Percentiles rank a stretch among this genome's conserved stretches.
phyloP scores from a whole-genome alignment of 30 jellyfish, hydroid and myxozoan species.

The Nemopilema nomurai region DNA sequence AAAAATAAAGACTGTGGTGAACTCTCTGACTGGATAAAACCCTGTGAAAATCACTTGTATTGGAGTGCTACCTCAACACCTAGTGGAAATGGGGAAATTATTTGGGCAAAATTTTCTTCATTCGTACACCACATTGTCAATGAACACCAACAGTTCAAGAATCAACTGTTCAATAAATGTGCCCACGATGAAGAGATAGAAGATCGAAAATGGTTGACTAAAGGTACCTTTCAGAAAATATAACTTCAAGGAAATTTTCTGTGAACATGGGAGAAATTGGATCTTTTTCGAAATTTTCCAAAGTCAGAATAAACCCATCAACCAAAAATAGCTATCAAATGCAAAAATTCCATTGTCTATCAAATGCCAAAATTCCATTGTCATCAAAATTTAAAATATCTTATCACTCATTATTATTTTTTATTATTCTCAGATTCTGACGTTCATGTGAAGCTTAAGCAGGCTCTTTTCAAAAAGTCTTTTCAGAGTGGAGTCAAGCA shows the following conservation, averaged over 20 bases:
- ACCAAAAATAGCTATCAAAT: neutral
- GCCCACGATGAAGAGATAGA: conserved; percentile 3
- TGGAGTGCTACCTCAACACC: conserved; percentile 56
- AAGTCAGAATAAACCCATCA: neutral
- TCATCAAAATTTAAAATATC: neutral
- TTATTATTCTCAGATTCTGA: conserved; percentile 17
- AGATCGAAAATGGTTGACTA: conserved; percentile 8
- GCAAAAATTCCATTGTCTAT: too few relatives aligned
- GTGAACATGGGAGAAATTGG: neutral
- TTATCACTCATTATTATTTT: neutral
- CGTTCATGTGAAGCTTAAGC: conserved; percentile 21
- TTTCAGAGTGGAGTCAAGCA: conserved; percentile 25
- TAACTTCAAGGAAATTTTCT: neutral
- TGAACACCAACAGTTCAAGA: conserved; percentile 2
- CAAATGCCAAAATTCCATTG: too few relatives aligned
- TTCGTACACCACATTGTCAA: conserved; percentile 36
- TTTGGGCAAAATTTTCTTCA: conserved; percentile 33
- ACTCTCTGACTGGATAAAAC: conserved; percentile 23
- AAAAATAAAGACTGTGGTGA: conserved; percentile 3
- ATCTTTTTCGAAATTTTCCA: neutral
- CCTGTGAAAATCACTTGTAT: conserved; percentile 36
- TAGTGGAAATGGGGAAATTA: conserved; percentile 38
- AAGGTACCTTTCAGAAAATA: conserved; percentile 2
- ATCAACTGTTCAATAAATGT: conserved; percentile 13
- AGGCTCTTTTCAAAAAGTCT: conserved; percentile 25